These are phyloP conservation scores for Phaethornis superciliosus DNA, from an alignment of 2,113 vertebrate species.

Conservation along the genomic window DNA sequence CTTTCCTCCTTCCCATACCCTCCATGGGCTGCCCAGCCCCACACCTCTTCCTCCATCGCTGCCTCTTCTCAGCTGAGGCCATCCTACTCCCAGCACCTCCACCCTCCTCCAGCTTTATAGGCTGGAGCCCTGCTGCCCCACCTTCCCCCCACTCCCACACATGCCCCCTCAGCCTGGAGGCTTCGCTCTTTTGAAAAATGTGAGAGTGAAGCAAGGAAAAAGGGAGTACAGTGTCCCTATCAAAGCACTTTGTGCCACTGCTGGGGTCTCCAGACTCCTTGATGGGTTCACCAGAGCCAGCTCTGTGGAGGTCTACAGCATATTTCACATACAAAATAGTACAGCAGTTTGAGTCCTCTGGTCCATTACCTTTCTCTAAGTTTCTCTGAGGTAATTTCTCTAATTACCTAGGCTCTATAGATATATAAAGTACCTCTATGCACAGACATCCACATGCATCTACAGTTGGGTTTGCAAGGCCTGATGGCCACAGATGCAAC, in stretches of 20 bases:
- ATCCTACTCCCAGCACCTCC: background rate
- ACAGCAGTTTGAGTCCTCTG: rapidly evolving
- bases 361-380: rapidly evolving
- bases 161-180: background rate
- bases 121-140: background rate
- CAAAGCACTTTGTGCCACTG: rapidly evolving
- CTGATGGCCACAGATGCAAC: background rate
- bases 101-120: background rate
- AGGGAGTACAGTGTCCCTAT: rapidly evolving
- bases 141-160: background rate
- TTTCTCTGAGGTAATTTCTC: too few relatives aligned
- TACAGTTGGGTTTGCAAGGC: background rate
- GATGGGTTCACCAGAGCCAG: rapidly evolving
- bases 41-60: background rate
- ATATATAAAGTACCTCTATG: rapidly evolving
- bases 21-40: background rate
- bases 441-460: rapidly evolving
- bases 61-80: background rate
- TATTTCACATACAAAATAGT: rapidly evolving
- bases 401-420: too few relatives aligned
- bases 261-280: background rate
- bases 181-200: rapidly evolving
- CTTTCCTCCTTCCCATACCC: background rate
- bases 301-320: rapidly evolving
- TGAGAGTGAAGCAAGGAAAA: background rate